Percentiles rank a stretch among this genome's conserved stretches.
These are phyloP conservation scores for Chirona hameri DNA, from an alignment of 2,888 invertebrate species.

Conservation along the genomic window DNA sequence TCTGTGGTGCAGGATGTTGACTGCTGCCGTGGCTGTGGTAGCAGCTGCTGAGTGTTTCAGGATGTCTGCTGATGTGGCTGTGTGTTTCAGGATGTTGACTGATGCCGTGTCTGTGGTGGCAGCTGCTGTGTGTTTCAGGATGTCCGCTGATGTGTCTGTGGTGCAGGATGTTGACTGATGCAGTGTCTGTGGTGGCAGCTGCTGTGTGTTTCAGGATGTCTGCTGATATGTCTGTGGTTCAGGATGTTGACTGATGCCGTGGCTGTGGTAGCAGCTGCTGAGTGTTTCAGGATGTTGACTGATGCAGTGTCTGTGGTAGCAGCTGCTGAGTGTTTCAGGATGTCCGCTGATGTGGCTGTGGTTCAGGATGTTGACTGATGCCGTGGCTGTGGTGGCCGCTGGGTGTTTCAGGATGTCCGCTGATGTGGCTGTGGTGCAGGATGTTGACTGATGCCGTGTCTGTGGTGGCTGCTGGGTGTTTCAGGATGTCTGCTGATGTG, in stretches of 20 bases:
- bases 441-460: constrained; percentile 51
- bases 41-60: neutral
- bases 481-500: neutral
- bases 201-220: constrained; percentile 54
- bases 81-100: constrained; percentile 55
- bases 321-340: neutral
- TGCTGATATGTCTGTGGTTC: too few relatives aligned
- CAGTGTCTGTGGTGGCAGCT: too few relatives aligned
- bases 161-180: too few relatives aligned
- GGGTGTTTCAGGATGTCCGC: neutral
- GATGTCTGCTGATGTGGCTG: neutral
- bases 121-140: neutral
- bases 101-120: neutral
- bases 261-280: neutral
- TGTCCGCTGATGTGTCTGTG: neutral
- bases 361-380: too few relatives aligned
- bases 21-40: neutral
- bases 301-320: neutral
- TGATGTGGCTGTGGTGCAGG: constrained; percentile 45
- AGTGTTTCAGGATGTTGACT: neutral
- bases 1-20: too few relatives aligned
- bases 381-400: neutral
- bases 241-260: too few relatives aligned
- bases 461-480: neutral
- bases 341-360: too few relatives aligned